Percentiles rank a stretch among this genome's conserved stretches.
phyloP scores from a whole-genome alignment of 2,113 vertebrate species.

The Uria aalge region DNA sequence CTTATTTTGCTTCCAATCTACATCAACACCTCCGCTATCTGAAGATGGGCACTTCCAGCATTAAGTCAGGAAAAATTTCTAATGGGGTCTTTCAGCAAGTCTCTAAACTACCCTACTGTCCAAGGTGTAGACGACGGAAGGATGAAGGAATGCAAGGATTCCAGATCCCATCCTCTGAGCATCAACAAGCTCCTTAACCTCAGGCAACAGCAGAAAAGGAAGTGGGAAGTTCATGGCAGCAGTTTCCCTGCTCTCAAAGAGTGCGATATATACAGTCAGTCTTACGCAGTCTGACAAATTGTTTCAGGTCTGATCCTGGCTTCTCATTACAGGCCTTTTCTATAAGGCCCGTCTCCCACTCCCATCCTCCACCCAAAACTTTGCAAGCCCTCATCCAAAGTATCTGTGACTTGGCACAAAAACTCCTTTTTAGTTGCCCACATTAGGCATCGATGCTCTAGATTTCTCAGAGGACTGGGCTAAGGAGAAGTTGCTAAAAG shows the following conservation, averaged over 20 bases:
- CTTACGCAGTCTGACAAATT: not conserved
- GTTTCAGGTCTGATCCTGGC: not conserved
- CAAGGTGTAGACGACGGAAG: not conserved
- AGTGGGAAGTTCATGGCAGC: not conserved
- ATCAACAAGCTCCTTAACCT: not conserved
- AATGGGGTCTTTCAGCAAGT: not conserved
- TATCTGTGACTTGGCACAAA: not conserved
- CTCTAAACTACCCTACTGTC: not conserved
- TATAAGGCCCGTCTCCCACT: fast-evolving
- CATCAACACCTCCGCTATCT: not conserved
- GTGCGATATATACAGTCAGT: not conserved
- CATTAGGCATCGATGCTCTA: not conserved
- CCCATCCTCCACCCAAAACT: fast-evolving
- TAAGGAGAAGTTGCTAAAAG: not conserved
- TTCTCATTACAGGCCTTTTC: not conserved
- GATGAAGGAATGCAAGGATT: not conserved
- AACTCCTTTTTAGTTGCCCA: not conserved
- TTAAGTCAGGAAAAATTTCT: not conserved
- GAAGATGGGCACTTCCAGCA: not conserved
- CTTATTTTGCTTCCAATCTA: not conserved
- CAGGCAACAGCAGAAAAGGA: not conserved
- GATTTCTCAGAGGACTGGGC: not conserved
- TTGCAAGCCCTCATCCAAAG: not conserved
- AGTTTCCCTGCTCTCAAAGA: not conserved
- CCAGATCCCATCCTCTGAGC: not conserved